phyloP scores from a whole-genome alignment of 1,140 invertebrate species.

The Zaprionus ghesquierei region DNA sequence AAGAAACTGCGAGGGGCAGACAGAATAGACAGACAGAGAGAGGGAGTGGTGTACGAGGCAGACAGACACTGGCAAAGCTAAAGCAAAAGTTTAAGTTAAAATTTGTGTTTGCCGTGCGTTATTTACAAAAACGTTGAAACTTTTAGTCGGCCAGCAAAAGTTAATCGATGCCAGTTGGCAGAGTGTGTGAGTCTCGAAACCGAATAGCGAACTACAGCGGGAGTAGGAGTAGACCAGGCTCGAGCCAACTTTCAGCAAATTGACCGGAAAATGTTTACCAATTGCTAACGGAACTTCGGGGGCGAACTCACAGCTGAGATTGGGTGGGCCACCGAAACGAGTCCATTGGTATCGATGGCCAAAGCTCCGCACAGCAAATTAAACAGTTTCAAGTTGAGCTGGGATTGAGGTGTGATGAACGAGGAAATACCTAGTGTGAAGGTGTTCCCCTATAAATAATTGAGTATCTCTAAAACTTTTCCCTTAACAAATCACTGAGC shows the following conservation, averaged over 20 bases:
- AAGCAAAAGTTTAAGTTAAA: constrained; percentile 28
- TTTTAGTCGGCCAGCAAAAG: constrained; percentile 53
- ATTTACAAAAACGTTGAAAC: constrained; percentile 51
- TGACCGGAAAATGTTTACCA: constrained; percentile 80
- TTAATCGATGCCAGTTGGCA: constrained; percentile 71
- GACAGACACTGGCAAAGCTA: constrained; percentile 2
- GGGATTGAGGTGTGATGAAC: not conserved
- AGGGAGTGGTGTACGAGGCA: not conserved
- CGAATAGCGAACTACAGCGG: not conserved
- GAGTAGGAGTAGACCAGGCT: not conserved
- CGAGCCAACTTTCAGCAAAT: constrained; percentile 59
- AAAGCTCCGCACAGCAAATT: constrained; percentile 48
- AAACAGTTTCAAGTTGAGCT: constrained; percentile 47
- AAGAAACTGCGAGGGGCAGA: not conserved
- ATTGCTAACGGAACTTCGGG: constrained; percentile 65
- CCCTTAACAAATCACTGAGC: too few species aligned
- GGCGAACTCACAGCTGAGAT: constrained; percentile 44
- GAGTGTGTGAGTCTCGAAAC: not conserved
- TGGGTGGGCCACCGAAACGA: constrained; percentile 8
- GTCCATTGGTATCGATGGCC: constrained; percentile 40
- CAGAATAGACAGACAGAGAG: not conserved
- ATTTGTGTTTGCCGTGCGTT: constrained; percentile 45
- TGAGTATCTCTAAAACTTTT: not conserved
- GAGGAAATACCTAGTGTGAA: not conserved
- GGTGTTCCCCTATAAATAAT: not conserved